phyloP scores from a whole-genome alignment of 2,113 vertebrate species.

The Chionis minor region DNA sequence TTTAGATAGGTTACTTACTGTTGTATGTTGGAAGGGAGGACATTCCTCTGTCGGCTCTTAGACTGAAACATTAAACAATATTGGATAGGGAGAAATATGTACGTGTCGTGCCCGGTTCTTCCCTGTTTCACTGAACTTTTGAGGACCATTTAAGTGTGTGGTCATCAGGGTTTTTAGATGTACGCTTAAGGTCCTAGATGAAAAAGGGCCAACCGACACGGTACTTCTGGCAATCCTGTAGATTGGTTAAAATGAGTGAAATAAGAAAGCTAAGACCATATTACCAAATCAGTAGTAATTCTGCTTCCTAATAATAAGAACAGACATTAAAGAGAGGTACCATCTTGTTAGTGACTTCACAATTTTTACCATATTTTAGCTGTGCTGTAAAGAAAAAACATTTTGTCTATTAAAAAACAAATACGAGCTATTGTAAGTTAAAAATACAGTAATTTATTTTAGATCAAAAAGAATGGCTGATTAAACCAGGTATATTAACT shows the following conservation, averaged over 20 bases:
- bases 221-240: not conserved
- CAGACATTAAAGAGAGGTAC: not conserved
- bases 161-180: not conserved
- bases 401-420: not conserved
- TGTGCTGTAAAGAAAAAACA: not conserved
- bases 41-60: not conserved
- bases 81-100: rapidly evolving
- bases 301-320: not conserved
- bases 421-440: not conserved
- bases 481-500: not conserved
- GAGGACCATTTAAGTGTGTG: not conserved
- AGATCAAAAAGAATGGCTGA: not conserved
- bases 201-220: not conserved
- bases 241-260: not conserved
- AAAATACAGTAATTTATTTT: not conserved
- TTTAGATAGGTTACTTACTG: not conserved
- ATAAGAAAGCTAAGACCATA: not conserved
- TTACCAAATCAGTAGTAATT: not conserved
- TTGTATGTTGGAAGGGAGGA: not conserved
- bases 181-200: not conserved
- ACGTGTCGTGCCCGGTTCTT: not conserved
- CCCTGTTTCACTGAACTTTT: not conserved
- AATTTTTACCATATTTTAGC: not conserved
- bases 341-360: not conserved
- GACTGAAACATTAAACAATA: not conserved